phyloP scores from a whole-genome alignment of 2,888 invertebrate genomes.

The Hyles lineata region DNA sequence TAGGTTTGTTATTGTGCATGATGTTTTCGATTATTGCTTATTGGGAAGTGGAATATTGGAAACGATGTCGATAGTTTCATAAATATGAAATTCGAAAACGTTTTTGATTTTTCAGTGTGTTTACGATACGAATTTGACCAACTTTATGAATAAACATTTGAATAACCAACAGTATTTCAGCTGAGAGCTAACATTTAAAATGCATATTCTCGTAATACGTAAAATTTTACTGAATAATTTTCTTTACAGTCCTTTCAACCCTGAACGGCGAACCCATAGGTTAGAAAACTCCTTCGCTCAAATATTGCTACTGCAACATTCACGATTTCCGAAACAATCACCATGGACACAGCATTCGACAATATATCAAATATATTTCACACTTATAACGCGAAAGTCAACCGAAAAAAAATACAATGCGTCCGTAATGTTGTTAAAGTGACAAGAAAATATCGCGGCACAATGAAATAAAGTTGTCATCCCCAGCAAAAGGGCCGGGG shows the following conservation, averaged over 20 bases:
- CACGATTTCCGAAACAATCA: neutral
- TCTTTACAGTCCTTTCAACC: too few relatives aligned
- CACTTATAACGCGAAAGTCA: conserved; percentile 29
- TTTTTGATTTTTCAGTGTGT: too few relatives aligned
- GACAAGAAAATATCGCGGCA: conserved; percentile 82
- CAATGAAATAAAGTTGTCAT: conserved; percentile 85
- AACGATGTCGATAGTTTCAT: neutral
- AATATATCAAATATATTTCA: neutral
- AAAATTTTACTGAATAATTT: too few relatives aligned
- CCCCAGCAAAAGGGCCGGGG: conserved; percentile 75
- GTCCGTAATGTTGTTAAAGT: conserved; percentile 67
- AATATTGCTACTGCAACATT: neutral
- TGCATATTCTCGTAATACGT: too few relatives aligned
- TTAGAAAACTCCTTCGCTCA: neutral
- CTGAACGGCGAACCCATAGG: neutral
- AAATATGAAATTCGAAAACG: too few relatives aligned
- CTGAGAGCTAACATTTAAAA: too few relatives aligned
- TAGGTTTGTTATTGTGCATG: conserved; percentile 41
- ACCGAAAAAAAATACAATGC: conserved; percentile 50
- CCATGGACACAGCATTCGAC: neutral
- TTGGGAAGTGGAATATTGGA: neutral
- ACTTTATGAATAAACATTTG: too few relatives aligned
- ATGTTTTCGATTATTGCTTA: neutral
- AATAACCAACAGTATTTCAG: too few relatives aligned
- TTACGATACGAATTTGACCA: too few relatives aligned